Base-by-base conservation (phyloP, 1,140 invertebrate genomes). In the Scylla paramamosain region DNA sequence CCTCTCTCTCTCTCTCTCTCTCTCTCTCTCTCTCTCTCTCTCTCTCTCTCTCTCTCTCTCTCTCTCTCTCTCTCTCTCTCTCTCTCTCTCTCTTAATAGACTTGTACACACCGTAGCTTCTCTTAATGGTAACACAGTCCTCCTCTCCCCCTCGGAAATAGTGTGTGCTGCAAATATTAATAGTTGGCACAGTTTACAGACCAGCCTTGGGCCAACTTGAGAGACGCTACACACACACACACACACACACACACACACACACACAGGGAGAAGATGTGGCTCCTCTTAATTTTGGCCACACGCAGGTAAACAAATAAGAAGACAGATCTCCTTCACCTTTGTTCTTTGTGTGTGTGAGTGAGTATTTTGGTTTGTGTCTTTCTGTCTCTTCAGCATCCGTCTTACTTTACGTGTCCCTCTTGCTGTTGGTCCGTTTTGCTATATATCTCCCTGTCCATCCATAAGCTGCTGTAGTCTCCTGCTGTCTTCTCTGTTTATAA, bases 181-280 rank as follows among this genome's bases (percentile, higher is more conserved):
- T 77, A 77, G 67, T 77, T 77, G 67, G 67, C 67, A 77, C 67
- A 77, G 67, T 77, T 77, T 77, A 77, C 67, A 77, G 20, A 77
- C 20, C 6, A 77, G 20, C 67, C 67, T 7, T 77, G 67, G n/a
- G 67, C 67, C 67, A n/a, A 77, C 67, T n/a, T 77, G 25, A 25
- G 20, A 77, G 67, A n/a, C 67, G 67, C 20, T n/a, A 92, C 48
- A 82, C 29, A 92, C 59, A 77, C n/a, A 92, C 52, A 82, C 52
- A 92, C 59, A 92, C 90, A 92, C 90, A 92, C 90, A 92, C 90
- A 77, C 90, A 92, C 90, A 92, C 90, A 92, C 90, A 92, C 90
- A 92, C 90, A 92, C 32, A 90, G 39, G 52, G 16, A 20, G 16
- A 59, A 59, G 52, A 59, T 12, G 52, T 59, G 52, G 16, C 52